Base-by-base conservation (phyloP, 1,140 invertebrate species). In the Zaprionus ornatus region DNA sequence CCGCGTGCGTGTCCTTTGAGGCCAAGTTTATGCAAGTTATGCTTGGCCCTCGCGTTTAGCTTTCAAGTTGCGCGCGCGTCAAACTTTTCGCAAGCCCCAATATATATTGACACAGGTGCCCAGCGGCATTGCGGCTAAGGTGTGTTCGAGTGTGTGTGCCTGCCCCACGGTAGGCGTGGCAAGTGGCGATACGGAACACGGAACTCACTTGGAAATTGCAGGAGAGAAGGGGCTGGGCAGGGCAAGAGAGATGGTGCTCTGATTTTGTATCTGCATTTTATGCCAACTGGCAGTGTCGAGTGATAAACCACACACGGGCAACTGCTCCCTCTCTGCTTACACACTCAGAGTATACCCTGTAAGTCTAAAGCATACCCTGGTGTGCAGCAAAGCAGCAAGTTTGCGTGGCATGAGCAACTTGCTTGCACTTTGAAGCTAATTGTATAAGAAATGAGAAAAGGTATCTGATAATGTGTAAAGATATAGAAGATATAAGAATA, bases 11-110 rank as follows among this genome's bases (percentile, higher is more conserved):
- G 80, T 88, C 83, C 80, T 86, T 88, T 88, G 83, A 87, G 80
- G 60, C 54, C 79, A 87, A 87, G 83, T 83, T 86, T 80, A 87
- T 80, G 83, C 84, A 83, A 83, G 84, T 86, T 86, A 86, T 86
- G 67, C 25, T 67, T 74, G 77, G 82, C 69, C 56, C 25, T 59
- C n/a, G 54, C 54, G 50, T 66, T 81, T 72, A 32, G 67, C 70
- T 77, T 74, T 77, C 71, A 76, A 76, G 62, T 66, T 54, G 61
- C 27, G 27, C 62, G 45, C 35, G 32, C 21, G 13, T 37, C 21
- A 76, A 72, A 72, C 69, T 76, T 72, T 72, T 55, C 25, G 60
- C 60, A 64, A 68, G 60, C 42, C 73, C 48, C 19, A 65, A 32
- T 50, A 61, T 72, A 40, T 61, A 70, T 70, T 75, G 66, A 54